Percentiles rank a stretch among this genome's conserved stretches.
These are phyloP conservation scores for Pristionchus japonicus DNA, from an alignment of 2,888 invertebrate species.

Conservation along the genomic window DNA sequence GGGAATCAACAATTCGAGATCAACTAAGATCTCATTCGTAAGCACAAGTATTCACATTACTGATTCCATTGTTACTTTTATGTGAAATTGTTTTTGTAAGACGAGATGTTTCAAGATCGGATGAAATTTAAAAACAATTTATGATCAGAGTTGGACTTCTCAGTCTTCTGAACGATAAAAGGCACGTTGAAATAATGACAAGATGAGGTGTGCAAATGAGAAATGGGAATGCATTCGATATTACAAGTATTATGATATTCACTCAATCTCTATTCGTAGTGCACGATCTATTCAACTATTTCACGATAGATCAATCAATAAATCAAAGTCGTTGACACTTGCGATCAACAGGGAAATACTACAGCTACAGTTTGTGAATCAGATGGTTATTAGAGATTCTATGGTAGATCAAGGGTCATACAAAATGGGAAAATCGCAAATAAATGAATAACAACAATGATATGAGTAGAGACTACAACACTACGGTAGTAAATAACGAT, in stretches of 20 bases:
- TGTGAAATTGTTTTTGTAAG: neutral
- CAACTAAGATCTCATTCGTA: neutral
- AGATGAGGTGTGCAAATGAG: neutral
- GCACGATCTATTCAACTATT: neutral
- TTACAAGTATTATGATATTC: slow-evolving; percentile 13
- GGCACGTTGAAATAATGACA: neutral
- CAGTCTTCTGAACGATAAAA: neutral
- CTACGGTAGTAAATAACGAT: slow-evolving; percentile 8
- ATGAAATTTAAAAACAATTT: neutral
- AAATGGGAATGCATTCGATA: neutral
- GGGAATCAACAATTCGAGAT: neutral
- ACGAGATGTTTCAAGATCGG: neutral
- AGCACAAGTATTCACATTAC: neutral
- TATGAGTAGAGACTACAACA: neutral
- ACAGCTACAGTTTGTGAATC: neutral
- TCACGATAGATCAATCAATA: neutral
- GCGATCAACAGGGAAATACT: neutral
- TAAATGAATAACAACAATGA: neutral
- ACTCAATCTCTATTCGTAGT: neutral
- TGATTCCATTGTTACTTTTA: neutral
- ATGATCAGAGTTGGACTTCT: neutral
- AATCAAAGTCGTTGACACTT: neutral
- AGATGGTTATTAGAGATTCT: neutral
- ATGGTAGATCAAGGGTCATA: neutral
- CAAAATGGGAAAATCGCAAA: neutral